Conservation (phyloP, 2,888 invertebrate genomes). For the Noctuana brunneofusca region DNA sequence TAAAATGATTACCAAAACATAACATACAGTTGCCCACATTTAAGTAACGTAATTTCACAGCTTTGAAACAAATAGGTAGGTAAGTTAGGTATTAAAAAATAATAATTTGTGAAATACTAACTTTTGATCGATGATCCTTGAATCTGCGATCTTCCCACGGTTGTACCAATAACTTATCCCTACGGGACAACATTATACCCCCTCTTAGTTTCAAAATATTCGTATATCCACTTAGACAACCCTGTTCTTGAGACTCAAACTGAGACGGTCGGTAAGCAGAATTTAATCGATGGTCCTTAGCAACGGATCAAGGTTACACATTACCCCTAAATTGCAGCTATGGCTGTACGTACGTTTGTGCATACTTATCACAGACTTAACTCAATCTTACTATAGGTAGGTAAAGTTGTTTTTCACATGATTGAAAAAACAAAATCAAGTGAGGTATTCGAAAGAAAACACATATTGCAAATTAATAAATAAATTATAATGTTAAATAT, state of each 20-base stretch:
- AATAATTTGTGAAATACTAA: slow-evolving; percentile 49
- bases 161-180: slow-evolving; percentile 86
- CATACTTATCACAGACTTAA: too few species aligned
- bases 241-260: background rate
- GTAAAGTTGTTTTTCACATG: too few species aligned
- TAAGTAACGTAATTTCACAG: too few species aligned
- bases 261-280: background rate
- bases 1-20: too few species aligned
- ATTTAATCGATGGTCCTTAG: slow-evolving; percentile 3
- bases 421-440: background rate
- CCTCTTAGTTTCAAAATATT: background rate
- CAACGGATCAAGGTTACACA: slow-evolving; percentile 2
- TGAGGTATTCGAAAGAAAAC: slow-evolving; percentile 44
- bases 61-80: too few species aligned
- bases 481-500: slow-evolving; percentile 82
- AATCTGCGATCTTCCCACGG: slow-evolving; percentile 88
- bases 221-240: too few species aligned
- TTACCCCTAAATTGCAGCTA: too few species aligned
- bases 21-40: too few species aligned
- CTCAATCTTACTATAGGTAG: too few species aligned
- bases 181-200: slow-evolving; percentile 85
- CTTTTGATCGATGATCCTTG: slow-evolving; percentile 87
- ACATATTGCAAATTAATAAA: slow-evolving; percentile 77
- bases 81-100: too few species aligned
- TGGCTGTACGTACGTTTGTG: too few species aligned